A percentile compares a stretch with the other conserved stretches of the same genome.
Evolutionary conservation across 2,888 invertebrate genomes (phyloP).

Genomic region (Galerucella calmariensis): DNA sequence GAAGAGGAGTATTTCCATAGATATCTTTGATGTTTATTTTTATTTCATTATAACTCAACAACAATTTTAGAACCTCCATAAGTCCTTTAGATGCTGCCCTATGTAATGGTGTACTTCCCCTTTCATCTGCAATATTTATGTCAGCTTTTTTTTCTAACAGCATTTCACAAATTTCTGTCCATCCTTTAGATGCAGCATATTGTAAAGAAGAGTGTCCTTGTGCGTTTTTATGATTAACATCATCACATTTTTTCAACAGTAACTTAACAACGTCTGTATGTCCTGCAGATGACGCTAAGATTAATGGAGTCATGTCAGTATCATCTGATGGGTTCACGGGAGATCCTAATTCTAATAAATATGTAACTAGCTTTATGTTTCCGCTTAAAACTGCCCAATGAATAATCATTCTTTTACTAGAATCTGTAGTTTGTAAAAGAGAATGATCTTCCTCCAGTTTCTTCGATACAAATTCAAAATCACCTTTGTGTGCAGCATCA

Average conservation of each 20-base stretch:
- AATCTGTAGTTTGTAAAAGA: constrained; percentile 66
- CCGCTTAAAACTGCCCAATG: constrained; percentile 87
- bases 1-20: constrained; percentile 83
- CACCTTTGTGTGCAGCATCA: constrained; percentile 79
- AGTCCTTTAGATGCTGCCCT: constrained; percentile 84
- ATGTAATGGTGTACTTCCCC: constrained; percentile 81
- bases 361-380: constrained; percentile 77
- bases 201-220: constrained; percentile 85
- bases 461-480: constrained; percentile 74
- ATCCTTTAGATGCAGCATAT: constrained; percentile 88
- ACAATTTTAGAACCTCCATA: constrained; percentile 73
- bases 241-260: constrained; percentile 75
- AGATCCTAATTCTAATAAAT: constrained; percentile 74
- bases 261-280: constrained; percentile 74
- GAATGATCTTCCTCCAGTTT: constrained; percentile 70
- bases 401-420: constrained; percentile 75
- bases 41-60: constrained; percentile 69
- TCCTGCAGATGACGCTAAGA: constrained; percentile 84
- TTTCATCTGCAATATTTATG: constrained; percentile 74
- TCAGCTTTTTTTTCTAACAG: constrained; percentile 76
- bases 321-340: constrained; percentile 80
- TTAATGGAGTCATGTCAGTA: constrained; percentile 80
- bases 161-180: constrained; percentile 76
- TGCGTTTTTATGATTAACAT: constrained; percentile 77
- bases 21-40: constrained; percentile 73